Evolutionary conservation across 2,113 vertebrate species (phyloP).

Genomic region (Podiceps cristatus): DNA sequence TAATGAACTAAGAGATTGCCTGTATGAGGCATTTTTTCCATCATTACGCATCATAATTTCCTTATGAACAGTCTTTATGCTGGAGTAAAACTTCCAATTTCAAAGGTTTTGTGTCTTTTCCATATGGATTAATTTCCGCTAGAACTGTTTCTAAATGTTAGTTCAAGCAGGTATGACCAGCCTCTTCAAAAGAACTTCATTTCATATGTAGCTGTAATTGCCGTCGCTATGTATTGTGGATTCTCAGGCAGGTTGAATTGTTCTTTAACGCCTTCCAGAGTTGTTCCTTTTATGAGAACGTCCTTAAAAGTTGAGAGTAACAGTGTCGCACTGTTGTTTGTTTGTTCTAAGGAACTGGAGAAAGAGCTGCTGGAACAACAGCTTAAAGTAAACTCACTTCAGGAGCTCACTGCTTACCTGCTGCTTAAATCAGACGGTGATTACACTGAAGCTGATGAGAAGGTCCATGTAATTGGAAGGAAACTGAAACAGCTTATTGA

Average conservation of each 20-base stretch:
- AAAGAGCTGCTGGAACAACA: slow-evolving; percentile 80
- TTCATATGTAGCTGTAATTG: not conserved
- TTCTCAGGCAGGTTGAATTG: not conserved
- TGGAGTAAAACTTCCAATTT: not conserved
- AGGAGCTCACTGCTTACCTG: slow-evolving; percentile 83
- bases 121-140: not conserved
- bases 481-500: slow-evolving; percentile 84
- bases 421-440: slow-evolving; percentile 80
- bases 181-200: not conserved
- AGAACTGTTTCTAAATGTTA: not conserved
- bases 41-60: not conserved
- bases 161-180: not conserved
- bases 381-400: slow-evolving; percentile 78
- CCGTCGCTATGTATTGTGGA: not conserved
- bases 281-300: not conserved
- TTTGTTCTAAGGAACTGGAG: slow-evolving; percentile 81
- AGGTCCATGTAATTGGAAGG: slow-evolving; percentile 85
- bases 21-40: not conserved
- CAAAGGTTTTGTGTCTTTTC: not conserved
- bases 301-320: not conserved
- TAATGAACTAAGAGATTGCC: not conserved
- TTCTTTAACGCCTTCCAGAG: not conserved
- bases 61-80: not conserved
- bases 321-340: not conserved
- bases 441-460: slow-evolving; percentile 87